Conservation (phyloP, 2,113 vertebrate species). For the Apteryx owenii region DNA sequence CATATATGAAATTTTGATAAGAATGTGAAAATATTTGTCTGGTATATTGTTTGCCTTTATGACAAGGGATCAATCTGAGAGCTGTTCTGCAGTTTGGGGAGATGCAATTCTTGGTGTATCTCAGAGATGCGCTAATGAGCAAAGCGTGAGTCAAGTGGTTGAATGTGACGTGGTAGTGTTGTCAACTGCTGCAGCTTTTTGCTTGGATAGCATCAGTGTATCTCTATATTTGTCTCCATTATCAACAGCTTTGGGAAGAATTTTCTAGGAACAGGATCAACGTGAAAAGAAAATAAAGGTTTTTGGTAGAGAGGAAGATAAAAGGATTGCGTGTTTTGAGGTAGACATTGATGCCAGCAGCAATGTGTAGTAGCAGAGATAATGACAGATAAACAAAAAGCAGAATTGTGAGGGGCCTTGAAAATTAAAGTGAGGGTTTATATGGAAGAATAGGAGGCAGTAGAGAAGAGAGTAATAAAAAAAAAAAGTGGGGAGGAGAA, state of each 20-base stretch:
- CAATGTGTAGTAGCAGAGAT: background rate
- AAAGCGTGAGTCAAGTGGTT: too few species aligned
- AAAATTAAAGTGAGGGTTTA: background rate
- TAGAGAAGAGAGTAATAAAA: background rate
- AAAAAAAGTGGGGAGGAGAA: too few species aligned
- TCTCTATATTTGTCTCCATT: background rate
- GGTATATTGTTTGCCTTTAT: background rate
- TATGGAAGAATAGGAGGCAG: background rate
- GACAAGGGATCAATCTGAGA: background rate
- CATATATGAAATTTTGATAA: background rate
- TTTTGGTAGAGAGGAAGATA: background rate
- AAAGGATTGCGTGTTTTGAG: background rate
- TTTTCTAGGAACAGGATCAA: background rate
- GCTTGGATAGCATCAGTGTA: background rate
- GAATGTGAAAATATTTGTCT: background rate
- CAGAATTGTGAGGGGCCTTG: background rate
- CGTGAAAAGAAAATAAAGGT: background rate
- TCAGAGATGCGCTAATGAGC: background rate
- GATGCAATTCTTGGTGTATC: background rate
- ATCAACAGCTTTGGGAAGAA: background rate
- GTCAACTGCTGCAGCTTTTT: background rate
- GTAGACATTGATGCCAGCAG: background rate
- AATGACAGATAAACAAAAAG: background rate
- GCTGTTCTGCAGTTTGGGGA: background rate
- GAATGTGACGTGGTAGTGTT: background rate